Percentiles rank a stretch among this genome's conserved stretches.
These are phyloP conservation scores for Himalopsyche japonica DNA, from an alignment of 2,888 invertebrate species.

Conservation along the genomic window DNA sequence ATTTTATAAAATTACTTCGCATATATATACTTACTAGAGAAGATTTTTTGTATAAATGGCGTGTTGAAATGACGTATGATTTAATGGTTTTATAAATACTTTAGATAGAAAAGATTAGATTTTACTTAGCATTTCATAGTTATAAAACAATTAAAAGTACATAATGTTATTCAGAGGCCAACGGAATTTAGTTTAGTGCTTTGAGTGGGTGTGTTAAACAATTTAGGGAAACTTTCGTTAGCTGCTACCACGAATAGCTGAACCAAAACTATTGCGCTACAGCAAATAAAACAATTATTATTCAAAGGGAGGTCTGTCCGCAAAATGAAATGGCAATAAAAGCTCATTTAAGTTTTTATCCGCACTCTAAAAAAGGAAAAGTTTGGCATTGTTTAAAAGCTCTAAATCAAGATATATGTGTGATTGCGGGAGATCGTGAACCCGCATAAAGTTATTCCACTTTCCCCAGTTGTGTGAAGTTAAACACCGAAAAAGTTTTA, in stretches of 20 bases:
- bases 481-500: conserved; percentile 21
- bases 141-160: too few relatives aligned
- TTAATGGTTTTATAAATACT: too few relatives aligned
- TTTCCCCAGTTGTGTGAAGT: conserved; percentile 16
- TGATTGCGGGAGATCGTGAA: not conserved
- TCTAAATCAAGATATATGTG: conserved; percentile 27
- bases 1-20: too few relatives aligned
- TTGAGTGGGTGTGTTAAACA: too few relatives aligned
- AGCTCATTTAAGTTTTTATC: not conserved
- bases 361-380: conserved; percentile 5
- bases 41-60: too few relatives aligned
- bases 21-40: too few relatives aligned
- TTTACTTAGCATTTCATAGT: too few relatives aligned
- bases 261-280: not conserved
- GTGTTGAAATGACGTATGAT: too few relatives aligned
- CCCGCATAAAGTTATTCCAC: conserved; percentile 6
- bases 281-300: not conserved
- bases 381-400: conserved; percentile 21
- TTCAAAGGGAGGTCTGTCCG: not conserved
- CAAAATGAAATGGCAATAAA: not conserved
- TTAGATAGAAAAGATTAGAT: too few relatives aligned
- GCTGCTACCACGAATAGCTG: not conserved
- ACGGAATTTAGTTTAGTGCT: too few relatives aligned
- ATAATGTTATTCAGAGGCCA: too few relatives aligned
- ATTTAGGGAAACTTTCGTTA: too few relatives aligned